phyloP scores from a whole-genome alignment of 35 echinoderm and acorn worm species.

The Acanthaster planci region DNA sequence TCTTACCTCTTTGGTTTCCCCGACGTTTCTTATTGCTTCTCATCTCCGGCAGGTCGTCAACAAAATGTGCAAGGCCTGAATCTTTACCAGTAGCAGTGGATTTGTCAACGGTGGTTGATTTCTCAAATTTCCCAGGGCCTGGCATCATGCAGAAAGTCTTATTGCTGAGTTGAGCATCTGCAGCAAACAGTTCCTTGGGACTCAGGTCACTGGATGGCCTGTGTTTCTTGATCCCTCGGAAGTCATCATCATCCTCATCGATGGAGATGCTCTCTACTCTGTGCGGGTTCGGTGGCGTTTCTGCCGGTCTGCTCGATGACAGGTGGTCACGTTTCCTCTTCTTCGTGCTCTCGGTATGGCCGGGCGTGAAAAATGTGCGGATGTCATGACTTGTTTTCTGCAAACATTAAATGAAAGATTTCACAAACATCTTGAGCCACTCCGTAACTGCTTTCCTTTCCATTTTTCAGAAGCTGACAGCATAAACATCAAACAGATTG shows the following conservation, averaged over 20 bases:
- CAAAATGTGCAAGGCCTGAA: not conserved
- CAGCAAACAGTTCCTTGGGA: not conserved
- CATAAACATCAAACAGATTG: no score
- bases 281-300: not conserved
- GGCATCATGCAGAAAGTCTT: no score
- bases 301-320: not conserved
- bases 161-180: not conserved
- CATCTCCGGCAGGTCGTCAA: not conserved
- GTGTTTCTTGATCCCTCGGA: not conserved
- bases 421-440: no score
- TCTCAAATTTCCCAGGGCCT: no score
- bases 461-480: no score
- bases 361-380: not conserved
- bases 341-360: not conserved
- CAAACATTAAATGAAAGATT: no score
- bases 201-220: not conserved
- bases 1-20: not conserved
- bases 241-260: not conserved
- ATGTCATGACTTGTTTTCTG: slow-evolving; percentile 5
- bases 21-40: slow-evolving; percentile 6
- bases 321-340: not conserved
- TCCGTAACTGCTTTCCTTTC: no score
- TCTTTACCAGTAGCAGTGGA: not conserved
- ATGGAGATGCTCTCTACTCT: not conserved
- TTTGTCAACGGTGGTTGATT: no score